A percentile compares a stretch with the other conserved stretches of the same genome.
phyloP scores from a whole-genome alignment of 2,797 vertebrate species.

The Urosaurus nigricauda region DNA sequence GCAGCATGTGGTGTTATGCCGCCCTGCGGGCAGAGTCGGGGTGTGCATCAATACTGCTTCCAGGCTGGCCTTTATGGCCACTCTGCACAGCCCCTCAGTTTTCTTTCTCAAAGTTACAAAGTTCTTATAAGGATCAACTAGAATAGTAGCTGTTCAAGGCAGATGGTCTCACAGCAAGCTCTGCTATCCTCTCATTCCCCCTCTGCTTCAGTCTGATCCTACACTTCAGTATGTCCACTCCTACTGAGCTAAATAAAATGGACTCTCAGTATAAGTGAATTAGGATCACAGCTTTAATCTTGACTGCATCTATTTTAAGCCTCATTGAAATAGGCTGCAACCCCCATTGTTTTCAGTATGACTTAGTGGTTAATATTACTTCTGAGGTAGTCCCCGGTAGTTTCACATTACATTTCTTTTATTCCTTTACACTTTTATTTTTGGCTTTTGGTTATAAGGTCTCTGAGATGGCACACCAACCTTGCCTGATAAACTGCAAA shows the following conservation, averaged over 20 bases:
- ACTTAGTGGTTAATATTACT: background rate
- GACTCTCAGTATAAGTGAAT: background rate
- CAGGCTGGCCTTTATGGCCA: no score
- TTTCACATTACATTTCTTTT: background rate
- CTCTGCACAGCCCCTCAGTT: no score
- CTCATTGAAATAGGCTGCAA: background rate
- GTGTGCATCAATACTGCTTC: no score
- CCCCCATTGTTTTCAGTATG: no score
- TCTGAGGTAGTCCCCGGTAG: rapidly evolving
- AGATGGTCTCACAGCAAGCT: background rate
- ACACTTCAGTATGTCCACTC: background rate
- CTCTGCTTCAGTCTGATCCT: background rate
- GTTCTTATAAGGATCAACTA: background rate
- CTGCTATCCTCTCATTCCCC: background rate
- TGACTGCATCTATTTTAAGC: background rate
- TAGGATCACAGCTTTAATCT: background rate
- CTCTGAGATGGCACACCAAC: constrained; percentile 27
- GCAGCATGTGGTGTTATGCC: no score
- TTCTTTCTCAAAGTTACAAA: background rate
- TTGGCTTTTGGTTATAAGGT: background rate
- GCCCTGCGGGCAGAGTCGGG: no score
- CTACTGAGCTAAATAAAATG: background rate
- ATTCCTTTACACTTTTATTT: background rate
- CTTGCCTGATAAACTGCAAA: constrained; percentile 53
- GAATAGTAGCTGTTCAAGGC: background rate